Evolutionary conservation across 2,797 vertebrate genomes (phyloP).

Genomic region (Carduelis carduelis): DNA sequence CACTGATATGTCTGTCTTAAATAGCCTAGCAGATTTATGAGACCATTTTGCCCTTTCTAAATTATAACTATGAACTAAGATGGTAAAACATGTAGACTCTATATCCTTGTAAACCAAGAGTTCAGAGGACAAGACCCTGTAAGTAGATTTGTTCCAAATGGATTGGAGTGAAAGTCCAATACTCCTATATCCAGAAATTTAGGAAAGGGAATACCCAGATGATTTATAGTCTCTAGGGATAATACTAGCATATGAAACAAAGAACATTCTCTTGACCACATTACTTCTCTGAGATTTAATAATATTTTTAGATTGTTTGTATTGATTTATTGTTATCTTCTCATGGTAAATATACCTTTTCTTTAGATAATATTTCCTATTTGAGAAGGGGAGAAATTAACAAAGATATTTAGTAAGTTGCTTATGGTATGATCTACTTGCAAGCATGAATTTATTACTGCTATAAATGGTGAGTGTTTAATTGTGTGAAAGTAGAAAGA

Average conservation of each 20-base stretch:
- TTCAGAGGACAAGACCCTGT: neutral
- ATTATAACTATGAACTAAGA: neutral
- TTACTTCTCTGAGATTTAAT: neutral
- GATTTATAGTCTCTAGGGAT: neutral
- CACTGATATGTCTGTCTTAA: neutral
- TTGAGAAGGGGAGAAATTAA: neutral
- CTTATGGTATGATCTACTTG: neutral
- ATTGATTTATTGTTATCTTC: neutral
- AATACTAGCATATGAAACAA: neutral
- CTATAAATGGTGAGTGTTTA: neutral
- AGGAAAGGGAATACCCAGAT: neutral
- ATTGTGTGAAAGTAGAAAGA: neutral
- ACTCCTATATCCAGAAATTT: neutral
- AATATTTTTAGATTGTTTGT: neutral
- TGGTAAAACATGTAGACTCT: neutral
- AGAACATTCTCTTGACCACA: neutral
- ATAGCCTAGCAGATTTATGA: neutral
- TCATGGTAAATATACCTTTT: neutral
- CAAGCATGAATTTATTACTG: neutral
- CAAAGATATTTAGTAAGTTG: neutral
- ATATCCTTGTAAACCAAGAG: neutral
- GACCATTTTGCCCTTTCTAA: neutral
- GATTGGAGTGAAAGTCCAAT: neutral
- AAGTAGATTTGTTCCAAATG: neutral
- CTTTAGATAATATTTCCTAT: neutral